These are phyloP conservation scores for Diorhabda carinulata DNA, from an alignment of 1,140 invertebrate genomes.

Conservation along the genomic window DNA sequence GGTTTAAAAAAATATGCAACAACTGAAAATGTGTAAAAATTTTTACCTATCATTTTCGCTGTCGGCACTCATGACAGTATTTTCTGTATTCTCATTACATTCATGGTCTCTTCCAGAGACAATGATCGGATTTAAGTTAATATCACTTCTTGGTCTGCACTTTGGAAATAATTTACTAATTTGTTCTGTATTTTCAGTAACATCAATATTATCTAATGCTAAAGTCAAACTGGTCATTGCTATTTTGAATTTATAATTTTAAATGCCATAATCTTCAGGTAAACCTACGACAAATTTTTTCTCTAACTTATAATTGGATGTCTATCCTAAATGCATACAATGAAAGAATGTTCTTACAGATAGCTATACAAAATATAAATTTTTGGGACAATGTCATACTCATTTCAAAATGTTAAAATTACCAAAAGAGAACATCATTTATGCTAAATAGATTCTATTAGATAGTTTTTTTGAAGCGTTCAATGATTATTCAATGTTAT, in stretches of 20 bases:
- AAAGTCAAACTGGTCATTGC: slow-evolving; percentile 52
- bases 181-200: slow-evolving; percentile 61
- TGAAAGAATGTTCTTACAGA: too few relatives aligned
- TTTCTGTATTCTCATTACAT: slow-evolving; percentile 43
- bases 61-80: slow-evolving; percentile 46
- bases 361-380: too few relatives aligned
- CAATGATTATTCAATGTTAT: too few relatives aligned
- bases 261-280: slow-evolving; percentile 32
- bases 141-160: slow-evolving; percentile 65
- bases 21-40: slow-evolving; percentile 1
- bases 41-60: slow-evolving; percentile 49
- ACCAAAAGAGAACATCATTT: too few relatives aligned
- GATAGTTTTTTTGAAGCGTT: too few relatives aligned
- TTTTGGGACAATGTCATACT: too few relatives aligned
- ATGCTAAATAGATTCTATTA: too few relatives aligned
- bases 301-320: too few relatives aligned
- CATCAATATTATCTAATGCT: slow-evolving; percentile 50
- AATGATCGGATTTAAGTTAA: slow-evolving; percentile 57
- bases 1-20: not conserved
- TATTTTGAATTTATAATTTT: slow-evolving; percentile 30
- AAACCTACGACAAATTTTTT: slow-evolving; percentile 25
- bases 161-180: slow-evolving; percentile 79
- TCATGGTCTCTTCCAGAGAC: slow-evolving; percentile 44
- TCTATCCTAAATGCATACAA: too few relatives aligned
- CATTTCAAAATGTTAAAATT: too few relatives aligned